These are phyloP conservation scores for Oreochromis mossambicus DNA, from an alignment of 2,797 vertebrate species.

Conservation along the genomic window DNA sequence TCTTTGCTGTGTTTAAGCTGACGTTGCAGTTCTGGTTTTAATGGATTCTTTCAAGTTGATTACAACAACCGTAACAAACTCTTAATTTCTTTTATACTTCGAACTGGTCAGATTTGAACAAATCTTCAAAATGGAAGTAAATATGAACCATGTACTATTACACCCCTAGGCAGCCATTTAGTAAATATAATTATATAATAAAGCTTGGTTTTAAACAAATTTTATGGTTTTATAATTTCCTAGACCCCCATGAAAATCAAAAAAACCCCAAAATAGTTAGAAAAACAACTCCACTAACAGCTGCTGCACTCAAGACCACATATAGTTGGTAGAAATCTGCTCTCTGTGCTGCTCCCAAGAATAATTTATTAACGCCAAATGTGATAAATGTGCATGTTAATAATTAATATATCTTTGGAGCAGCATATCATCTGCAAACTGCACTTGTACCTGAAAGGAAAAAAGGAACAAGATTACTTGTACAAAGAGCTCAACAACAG, in stretches of 20 bases:
- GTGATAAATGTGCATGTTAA: conserved; percentile 39
- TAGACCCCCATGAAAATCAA: background rate
- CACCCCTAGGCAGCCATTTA: background rate
- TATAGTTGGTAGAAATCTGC: background rate
- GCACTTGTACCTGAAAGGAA: background rate
- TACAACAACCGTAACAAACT: no score
- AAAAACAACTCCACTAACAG: accelerated
- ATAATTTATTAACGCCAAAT: conserved; percentile 37
- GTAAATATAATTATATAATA: background rate
- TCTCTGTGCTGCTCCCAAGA: background rate
- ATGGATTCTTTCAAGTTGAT: background rate
- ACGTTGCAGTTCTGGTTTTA: background rate
- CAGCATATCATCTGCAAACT: background rate
- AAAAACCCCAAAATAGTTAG: background rate
- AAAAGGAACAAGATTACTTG: background rate
- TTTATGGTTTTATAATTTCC: background rate
- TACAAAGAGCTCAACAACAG: background rate
- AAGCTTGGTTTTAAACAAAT: background rate
- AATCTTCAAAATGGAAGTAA: background rate
- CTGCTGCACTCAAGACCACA: background rate
- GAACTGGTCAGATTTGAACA: background rate
- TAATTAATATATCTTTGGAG: conserved; percentile 7
- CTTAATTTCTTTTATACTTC: background rate
- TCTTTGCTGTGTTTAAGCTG: background rate
- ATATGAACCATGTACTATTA: background rate